phyloP scores from a whole-genome alignment of 2,888 invertebrate genomes.

The Tuberolachnus salignus region DNA sequence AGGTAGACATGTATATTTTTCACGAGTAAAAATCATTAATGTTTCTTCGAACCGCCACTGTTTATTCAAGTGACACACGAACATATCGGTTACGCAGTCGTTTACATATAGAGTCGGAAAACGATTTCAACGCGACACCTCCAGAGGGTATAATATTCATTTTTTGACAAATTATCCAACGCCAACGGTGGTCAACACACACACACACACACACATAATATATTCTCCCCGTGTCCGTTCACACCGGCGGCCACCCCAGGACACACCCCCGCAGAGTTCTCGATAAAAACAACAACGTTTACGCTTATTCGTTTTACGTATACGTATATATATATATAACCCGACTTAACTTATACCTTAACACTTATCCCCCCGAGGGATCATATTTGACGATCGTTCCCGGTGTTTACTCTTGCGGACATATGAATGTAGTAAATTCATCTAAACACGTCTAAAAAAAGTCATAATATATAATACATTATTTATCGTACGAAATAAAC shows the following conservation, averaged over 20 bases:
- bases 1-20: constrained; percentile 10
- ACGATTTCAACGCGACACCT: constrained; percentile 17
- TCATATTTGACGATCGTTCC: too few relatives aligned
- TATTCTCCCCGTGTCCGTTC: constrained; percentile 1
- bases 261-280: constrained; percentile 19
- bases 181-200: constrained; percentile 30
- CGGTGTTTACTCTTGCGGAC: too few relatives aligned
- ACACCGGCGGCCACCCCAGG: neutral
- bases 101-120: too few relatives aligned
- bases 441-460: too few relatives aligned
- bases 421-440: too few relatives aligned
- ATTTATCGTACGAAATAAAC: too few relatives aligned
- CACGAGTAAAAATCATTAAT: constrained; percentile 27
- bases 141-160: neutral
- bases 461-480: too few relatives aligned
- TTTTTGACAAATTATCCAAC: constrained; percentile 41
- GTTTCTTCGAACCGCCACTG: constrained; percentile 22
- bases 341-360: too few relatives aligned
- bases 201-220: too few relatives aligned
- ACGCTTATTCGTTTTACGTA: neutral
- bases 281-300: constrained; percentile 35
- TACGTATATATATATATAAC: neutral
- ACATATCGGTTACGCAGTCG: neutral
- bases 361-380: too few relatives aligned
- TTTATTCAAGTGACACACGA: constrained; percentile 13